These are phyloP conservation scores for Cyclina sinensis DNA, from an alignment of 1,140 invertebrate species.

Conservation along the genomic window DNA sequence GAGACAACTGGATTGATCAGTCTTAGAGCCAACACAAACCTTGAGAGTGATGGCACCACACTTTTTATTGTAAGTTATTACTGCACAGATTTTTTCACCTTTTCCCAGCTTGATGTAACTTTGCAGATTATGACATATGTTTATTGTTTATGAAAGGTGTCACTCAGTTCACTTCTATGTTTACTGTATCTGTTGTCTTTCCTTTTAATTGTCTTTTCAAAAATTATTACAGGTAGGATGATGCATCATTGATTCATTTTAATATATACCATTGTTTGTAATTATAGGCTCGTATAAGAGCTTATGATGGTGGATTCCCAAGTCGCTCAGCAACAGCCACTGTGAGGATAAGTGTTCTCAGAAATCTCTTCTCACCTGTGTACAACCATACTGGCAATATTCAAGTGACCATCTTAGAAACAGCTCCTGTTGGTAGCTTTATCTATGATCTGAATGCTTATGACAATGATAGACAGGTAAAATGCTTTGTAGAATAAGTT, in stretches of 20 bases:
- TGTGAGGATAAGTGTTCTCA: conserved; percentile 89
- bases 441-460: conserved; percentile 69
- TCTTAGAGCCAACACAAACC: conserved; percentile 50
- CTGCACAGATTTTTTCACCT: too few species aligned
- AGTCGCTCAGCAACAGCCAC: conserved; percentile 93
- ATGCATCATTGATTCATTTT: too few species aligned
- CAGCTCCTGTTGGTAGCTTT: conserved; percentile 67
- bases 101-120: too few species aligned
- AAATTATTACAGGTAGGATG: too few species aligned
- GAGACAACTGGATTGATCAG: conserved; percentile 67
- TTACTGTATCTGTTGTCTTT: too few species aligned
- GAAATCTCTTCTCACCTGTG: conserved; percentile 71
- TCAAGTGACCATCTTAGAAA: conserved; percentile 68
- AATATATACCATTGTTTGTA: too few species aligned
- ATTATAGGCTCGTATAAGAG: conserved; percentile 76
- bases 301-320: conserved; percentile 95
- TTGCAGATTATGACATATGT: too few species aligned
- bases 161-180: too few species aligned
- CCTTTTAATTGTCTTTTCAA: too few species aligned
- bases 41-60: conserved; percentile 55
- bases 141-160: too few species aligned
- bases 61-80: conserved; percentile 69
- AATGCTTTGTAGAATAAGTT: too few species aligned
- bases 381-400: conserved; percentile 67
- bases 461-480: conserved; percentile 72